Conservation (phyloP, 2,888 invertebrate genomes). For the Pristionchus fissidentatus region DNA sequence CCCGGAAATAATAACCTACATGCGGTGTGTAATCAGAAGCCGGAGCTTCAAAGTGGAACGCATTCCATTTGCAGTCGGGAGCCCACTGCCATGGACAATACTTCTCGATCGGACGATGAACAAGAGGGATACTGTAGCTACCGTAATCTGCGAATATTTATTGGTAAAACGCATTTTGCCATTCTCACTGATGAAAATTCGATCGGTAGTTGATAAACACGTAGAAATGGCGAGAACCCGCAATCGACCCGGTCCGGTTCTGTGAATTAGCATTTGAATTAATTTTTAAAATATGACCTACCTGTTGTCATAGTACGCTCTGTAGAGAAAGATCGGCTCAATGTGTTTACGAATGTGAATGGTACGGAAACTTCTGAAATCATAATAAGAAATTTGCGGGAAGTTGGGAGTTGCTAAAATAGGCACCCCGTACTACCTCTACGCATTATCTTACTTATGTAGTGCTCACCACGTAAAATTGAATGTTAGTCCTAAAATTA, state of each 20-base stretch:
- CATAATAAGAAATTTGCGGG: not conserved
- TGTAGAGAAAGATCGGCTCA: not conserved
- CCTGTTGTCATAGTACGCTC: constrained; percentile 44
- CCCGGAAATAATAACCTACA: not conserved
- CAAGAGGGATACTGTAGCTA: not conserved
- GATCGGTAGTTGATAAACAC: not conserved
- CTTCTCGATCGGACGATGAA: not conserved
- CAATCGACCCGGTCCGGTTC: constrained; percentile 32
- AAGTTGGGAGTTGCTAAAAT: no score
- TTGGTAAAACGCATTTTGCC: no score
- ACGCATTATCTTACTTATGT: no score
- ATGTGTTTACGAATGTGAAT: not conserved
- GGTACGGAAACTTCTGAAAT: not conserved
- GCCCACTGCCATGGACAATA: constrained; percentile 43
- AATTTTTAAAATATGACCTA: not conserved
- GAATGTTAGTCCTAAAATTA: no score
- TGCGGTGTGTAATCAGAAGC: not conserved
- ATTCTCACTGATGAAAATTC: not conserved
- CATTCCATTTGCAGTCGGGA: constrained; percentile 28
- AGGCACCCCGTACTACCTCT: no score
- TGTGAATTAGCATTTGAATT: not conserved
- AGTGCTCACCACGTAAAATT: no score
- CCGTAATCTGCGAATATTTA: not conserved
- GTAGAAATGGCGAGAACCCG: constrained; percentile 32
- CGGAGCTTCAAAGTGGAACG: not conserved